Base-by-base conservation (phyloP, 1,140 invertebrate genomes). In the Cyrtorhinus lividipennis region DNA sequence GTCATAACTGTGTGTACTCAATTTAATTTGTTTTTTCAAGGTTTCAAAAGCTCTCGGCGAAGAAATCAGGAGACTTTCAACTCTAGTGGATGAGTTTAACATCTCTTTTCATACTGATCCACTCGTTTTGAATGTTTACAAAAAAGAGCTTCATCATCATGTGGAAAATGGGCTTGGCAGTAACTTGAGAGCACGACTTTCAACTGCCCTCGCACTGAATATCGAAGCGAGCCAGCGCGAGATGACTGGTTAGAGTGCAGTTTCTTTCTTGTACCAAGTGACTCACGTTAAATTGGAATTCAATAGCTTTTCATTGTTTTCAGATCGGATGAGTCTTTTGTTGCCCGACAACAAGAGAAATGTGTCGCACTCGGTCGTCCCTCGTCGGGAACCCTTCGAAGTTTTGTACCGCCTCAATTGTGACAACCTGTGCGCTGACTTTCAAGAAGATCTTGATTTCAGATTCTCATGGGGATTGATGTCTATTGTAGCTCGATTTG, bases 341-440 rank as follows among this genome's bases (percentile, higher is more conserved):
- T 78, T 97, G 66, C 90, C 92, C 0, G 79, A 83, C 73, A 83
- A 77, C 67, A 83, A 75, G 70, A 81, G 69, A 72, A 82, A 74
- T 76, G 77, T 78, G 74, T 75, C 84, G 2, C 72, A 80, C 44
- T 82, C 80, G 66, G 78, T 93, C 64, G 72, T 88, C 24, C 85
- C 92, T n/a, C 81, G 88, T 68, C 79, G 87, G 67, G 89, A 96
- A 73, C 88, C 89, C 22, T 96, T 99, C 78, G 91, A 98, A 79
- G 90, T 98, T 71, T 77, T 95, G 0, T 96, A 98, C 75, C 80
- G 92, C 45, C 77, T 99, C 15, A 96, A 99, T 76, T 99, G 95
- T 75, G 92, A 96, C 71, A 97, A 96, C 76, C 79, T 99, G n/a
- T 97, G 95, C 75, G 87, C 90, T 0, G 96, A 99, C 76, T 99